Conservation (phyloP, 2,113 vertebrate species). For the Pantherophis guttatus region DNA sequence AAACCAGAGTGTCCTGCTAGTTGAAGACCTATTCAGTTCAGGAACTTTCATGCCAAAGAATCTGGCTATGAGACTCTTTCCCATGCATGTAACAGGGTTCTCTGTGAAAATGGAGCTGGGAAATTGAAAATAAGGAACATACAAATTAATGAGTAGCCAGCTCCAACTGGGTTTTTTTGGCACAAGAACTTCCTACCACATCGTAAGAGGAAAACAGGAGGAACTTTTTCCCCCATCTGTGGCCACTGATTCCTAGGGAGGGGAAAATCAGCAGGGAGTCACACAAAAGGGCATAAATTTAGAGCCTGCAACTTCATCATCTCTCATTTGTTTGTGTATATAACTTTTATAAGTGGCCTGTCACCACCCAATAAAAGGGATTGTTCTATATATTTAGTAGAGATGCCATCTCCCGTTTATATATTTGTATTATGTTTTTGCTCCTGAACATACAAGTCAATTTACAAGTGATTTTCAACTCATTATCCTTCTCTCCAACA, state of each 20-base stretch:
- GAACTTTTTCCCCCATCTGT: neutral
- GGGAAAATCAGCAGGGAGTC: neutral
- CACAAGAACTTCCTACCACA: neutral
- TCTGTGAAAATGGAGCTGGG: neutral
- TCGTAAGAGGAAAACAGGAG: neutral
- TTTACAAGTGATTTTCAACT: neutral
- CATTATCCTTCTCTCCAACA: neutral
- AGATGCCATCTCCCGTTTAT: neutral
- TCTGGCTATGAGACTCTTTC: constrained; percentile 8
- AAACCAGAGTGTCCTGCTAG: neutral
- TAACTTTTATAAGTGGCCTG: neutral
- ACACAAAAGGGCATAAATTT: neutral
- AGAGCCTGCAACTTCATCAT: neutral
- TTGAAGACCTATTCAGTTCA: constrained; percentile 4
- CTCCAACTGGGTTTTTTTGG: neutral
- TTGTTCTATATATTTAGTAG: neutral
- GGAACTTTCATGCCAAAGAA: neutral
- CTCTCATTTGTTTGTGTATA: neutral
- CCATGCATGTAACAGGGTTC: neutral
- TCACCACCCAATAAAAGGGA: no score
- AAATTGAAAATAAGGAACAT: neutral
- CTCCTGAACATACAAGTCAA: neutral
- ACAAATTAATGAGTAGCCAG: neutral
- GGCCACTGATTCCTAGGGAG: neutral
- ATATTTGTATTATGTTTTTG: neutral